phyloP scores from a whole-genome alignment of 1,140 invertebrate species.

The Bathynomus jamesi region DNA sequence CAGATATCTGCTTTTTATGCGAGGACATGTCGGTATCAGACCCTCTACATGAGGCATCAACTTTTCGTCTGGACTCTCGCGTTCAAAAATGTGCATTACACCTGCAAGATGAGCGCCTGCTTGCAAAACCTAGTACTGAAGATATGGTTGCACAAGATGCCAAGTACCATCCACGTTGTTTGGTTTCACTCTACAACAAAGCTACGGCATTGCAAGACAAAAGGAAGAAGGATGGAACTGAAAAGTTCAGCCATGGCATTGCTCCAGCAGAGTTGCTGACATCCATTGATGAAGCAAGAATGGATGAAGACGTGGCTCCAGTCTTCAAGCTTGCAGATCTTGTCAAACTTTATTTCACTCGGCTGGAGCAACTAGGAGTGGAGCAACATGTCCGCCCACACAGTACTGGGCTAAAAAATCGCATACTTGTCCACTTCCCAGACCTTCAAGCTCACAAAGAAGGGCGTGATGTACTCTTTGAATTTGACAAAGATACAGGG shows the following conservation, averaged over 20 bases:
- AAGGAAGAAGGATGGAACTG: neutral
- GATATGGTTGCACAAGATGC: neutral
- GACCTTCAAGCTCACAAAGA: neutral
- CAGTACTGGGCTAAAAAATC: neutral
- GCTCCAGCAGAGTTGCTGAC: neutral
- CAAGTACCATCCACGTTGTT: neutral
- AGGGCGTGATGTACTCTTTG: neutral
- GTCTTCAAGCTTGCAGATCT: neutral
- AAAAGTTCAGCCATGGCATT: neutral
- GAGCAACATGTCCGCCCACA: neutral
- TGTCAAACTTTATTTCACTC: neutral
- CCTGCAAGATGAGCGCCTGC: neutral
- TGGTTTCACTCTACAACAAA: neutral
- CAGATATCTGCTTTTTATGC: neutral
- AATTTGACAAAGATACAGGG: neutral
- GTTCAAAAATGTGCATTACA: neutral
- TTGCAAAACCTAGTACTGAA: too few relatives aligned
- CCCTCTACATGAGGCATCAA: neutral
- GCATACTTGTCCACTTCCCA: neutral
- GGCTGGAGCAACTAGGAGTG: neutral
- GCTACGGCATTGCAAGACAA: neutral
- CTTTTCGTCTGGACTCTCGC: neutral
- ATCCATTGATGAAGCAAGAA: neutral
- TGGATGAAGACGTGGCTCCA: neutral
- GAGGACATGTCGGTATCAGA: neutral